Evolutionary conservation across 92 coral and sea anemone genomes (phyloP).

Genomic region (Diadumene lineata): DNA sequence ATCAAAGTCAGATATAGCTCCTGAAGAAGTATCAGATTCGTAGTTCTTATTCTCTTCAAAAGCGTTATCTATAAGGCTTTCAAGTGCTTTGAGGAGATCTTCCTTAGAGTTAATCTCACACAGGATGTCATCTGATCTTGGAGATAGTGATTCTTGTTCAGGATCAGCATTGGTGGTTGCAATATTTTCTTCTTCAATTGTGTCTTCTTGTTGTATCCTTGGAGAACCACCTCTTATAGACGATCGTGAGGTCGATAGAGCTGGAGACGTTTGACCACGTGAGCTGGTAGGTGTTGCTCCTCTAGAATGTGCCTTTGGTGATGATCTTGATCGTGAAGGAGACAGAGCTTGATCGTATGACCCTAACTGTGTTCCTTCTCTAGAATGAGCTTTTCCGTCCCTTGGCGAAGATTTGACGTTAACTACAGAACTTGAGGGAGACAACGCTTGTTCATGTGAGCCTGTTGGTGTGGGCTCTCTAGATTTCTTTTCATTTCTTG

Average conservation of each 20-base stretch:
- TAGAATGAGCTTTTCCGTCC: too few relatives aligned
- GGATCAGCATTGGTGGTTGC: background rate
- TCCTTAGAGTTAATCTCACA: slow-evolving; percentile 58
- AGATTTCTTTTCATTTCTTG: background rate
- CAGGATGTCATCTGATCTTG: slow-evolving; percentile 5
- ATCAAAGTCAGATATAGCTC: slow-evolving; percentile 80
- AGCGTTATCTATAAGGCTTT: slow-evolving; percentile 41
- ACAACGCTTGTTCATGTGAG: background rate
- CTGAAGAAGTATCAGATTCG: slow-evolving; percentile 72
- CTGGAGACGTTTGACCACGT: too few relatives aligned
- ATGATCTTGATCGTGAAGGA: too few relatives aligned
- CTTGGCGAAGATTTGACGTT: too few relatives aligned
- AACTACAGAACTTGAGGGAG: background rate
- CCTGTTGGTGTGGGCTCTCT: background rate
- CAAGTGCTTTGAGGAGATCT: slow-evolving; percentile 62
- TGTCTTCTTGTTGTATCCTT: background rate
- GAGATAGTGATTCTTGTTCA: background rate
- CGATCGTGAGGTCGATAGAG: background rate
- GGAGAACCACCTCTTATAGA: background rate
- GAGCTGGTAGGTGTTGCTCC: too few relatives aligned
- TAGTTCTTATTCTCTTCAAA: slow-evolving; percentile 39
- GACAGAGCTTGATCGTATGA: too few relatives aligned
- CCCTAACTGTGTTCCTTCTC: too few relatives aligned
- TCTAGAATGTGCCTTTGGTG: too few relatives aligned
- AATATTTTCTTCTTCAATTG: background rate